Base-by-base conservation (phyloP, 2,888 invertebrate genomes). In the Diarsia brunnea region DNA sequence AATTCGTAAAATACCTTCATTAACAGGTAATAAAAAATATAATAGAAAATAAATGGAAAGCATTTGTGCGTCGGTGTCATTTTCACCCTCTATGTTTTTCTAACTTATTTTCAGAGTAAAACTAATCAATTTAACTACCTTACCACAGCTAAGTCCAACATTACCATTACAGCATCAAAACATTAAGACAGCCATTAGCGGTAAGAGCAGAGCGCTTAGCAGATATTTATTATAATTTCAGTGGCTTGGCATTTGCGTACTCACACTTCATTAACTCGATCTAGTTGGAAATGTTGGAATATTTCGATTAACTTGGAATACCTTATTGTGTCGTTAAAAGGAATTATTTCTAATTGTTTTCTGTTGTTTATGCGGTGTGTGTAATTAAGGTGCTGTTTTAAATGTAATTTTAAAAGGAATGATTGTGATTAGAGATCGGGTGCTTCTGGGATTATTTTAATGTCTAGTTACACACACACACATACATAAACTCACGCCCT, bases 221-320 rank as follows among this genome's bases (percentile, higher is more conserved):
- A 84, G 76, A 84, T 66, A 84, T 84, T 82, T 82, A 82, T 82
- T 81, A 47, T 82, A 84, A 82, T 72, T 72, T 67, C 47, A 81
- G 81, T 81, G 69, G 76, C 65, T 63, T 67, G 84, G 67, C 81
- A 74, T 70, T 70, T 49, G 49, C 69, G 53, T 67, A 84, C 69
- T 45, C 79, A 79, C 76, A 84, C 75, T 75, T 84, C 61, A 79
- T 84, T 84, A 72, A 58, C 55, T 31, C 24, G 24, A 66, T 55
- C 53, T 71, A n/a, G 61, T 65, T 55, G 27, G 66, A 79, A 38
- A 38, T 38, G 75, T 64, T 47, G 14, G 45, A 47, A 47, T 47
- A 58, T 58, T 84, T 73, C 79, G 80, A 79, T 84, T 79, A 71
- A 45, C 74, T 63, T 8, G n/a, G 47, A 49, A 69, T 73, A 73